phyloP scores from a whole-genome alignment of 1,140 invertebrate species.

The Drosophila chauvacae region DNA sequence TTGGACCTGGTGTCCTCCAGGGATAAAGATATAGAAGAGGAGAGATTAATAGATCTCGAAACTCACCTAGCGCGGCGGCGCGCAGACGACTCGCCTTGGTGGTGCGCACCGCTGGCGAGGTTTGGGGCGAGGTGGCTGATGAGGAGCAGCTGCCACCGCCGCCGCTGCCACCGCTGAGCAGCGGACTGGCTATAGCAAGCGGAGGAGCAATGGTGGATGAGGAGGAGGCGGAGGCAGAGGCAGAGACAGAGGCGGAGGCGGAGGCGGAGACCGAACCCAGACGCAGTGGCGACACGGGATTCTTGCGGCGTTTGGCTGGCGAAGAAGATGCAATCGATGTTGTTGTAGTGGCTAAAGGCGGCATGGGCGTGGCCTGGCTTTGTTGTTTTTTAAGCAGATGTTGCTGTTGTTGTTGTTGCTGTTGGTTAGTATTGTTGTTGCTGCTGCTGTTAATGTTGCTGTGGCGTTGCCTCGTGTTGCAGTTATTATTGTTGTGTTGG shows the following conservation, averaged over 20 bases:
- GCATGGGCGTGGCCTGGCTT: conserved; percentile 67
- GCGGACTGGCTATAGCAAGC: conserved; percentile 48
- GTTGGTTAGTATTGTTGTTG: conserved; percentile 42
- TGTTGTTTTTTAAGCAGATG: conserved; percentile 35
- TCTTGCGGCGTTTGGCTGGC: conserved; percentile 67
- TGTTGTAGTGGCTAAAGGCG: conserved; percentile 51
- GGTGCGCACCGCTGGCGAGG: conserved; percentile 86
- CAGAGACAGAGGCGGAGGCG: not conserved
- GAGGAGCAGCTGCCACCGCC: conserved; percentile 55
- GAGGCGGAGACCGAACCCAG: conserved; percentile 23
- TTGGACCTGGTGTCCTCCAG: conserved; percentile 3
- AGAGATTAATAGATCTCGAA: not conserved
- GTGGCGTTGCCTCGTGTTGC: conserved; percentile 35
- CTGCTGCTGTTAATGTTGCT: conserved; percentile 21
- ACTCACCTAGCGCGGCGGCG: conserved; percentile 86
- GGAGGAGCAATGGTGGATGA: conserved; percentile 40
- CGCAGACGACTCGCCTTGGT: conserved; percentile 89
- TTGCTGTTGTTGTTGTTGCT: conserved; percentile 31
- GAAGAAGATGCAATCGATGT: conserved; percentile 46
- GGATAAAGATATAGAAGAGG: not conserved
- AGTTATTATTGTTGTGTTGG: conserved; percentile 38
- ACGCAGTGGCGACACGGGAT: conserved; percentile 70
- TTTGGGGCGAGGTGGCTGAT: conserved; percentile 64
- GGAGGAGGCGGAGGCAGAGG: not conserved
- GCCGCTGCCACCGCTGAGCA: conserved; percentile 35